Base-by-base conservation (phyloP, 2,113 vertebrate species). In the Penelope pileata region DNA sequence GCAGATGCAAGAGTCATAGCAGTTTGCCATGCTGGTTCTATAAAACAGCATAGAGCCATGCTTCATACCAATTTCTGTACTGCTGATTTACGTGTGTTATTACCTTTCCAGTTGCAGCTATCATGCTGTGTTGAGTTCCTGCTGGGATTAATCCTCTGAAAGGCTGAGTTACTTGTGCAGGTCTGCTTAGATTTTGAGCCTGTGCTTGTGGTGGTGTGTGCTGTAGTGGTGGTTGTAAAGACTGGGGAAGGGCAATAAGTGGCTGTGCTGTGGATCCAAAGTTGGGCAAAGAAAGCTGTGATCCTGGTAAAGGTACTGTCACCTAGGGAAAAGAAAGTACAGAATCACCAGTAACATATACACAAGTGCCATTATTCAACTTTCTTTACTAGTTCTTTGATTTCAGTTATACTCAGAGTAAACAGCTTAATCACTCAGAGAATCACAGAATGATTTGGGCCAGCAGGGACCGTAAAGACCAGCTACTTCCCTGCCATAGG, bases 231-330 rank as follows among this genome's bases (percentile, higher is more conserved):
- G 98, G 98, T 26, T 99, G 98, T n/a, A 99, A 88, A 27, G 98
- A 98, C 51, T 99, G 98, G 75, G 98, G 98, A 83, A 99, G 96
- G 30, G 99, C 99, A 94, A 99, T 98, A 51, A 99, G 98, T 17
- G 99, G 99, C 94, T 99, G 99, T 18, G 98, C 99, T 23, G 99
- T 98, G 2, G 99, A 99, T 67, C 99, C 99, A 77, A 99, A 99
- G 97, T 98, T 99, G 69, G 98, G 97, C 97, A 99, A 94, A 59
- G 99, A 99, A 91, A 99, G 97, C 88, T 99, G 99, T 42, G 99
- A 99, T 86, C 98, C 99, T 19, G 99, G 98, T 89, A 99, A 96
- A 91, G 99, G 98, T 79, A 99, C 98, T 0, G 99, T 99, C 91
- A 99, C 98, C 99, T 99, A 91, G 59, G 90, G 85, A 73, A 16